Conservation (phyloP, 2,888 invertebrate species). For the Fragum sueziense region DNA sequence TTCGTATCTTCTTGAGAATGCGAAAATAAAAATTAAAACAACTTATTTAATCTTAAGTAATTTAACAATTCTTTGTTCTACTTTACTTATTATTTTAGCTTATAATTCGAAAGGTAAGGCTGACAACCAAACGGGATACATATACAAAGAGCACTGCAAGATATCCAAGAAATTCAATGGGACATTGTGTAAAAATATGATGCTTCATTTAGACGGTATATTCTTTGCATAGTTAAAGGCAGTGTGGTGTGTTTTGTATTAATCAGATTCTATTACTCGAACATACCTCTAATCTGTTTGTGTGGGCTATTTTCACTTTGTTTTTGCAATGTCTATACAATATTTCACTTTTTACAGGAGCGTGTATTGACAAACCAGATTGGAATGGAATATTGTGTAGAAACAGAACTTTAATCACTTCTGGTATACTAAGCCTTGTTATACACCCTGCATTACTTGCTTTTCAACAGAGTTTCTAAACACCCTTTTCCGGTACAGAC, state of each 20-base stretch:
- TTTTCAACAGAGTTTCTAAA: neutral
- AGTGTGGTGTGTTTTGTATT: neutral
- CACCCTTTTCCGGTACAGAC: no score
- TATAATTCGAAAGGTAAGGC: neutral
- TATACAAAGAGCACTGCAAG: neutral
- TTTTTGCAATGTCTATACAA: no score
- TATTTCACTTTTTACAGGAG: conserved; percentile 25
- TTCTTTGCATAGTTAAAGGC: no score
- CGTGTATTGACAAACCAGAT: conserved; percentile 9
- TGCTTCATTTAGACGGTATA: neutral
- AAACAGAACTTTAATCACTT: conserved; percentile 46
- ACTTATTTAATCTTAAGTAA: no score
- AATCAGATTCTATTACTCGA: no score
- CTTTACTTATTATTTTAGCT: neutral
- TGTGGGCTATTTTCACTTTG: no score
- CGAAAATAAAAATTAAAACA: no score
- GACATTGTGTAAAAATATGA: neutral
- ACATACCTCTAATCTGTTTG: no score
- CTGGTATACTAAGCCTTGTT: conserved; percentile 32
- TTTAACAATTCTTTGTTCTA: no score
- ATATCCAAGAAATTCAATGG: neutral
- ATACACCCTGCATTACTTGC: neutral
- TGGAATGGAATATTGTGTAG: conserved; percentile 49
- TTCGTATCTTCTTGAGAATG: no score
- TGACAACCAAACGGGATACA: neutral